phyloP scores from a whole-genome alignment of 1,140 invertebrate species.

The Dufourea novaeangliae region DNA sequence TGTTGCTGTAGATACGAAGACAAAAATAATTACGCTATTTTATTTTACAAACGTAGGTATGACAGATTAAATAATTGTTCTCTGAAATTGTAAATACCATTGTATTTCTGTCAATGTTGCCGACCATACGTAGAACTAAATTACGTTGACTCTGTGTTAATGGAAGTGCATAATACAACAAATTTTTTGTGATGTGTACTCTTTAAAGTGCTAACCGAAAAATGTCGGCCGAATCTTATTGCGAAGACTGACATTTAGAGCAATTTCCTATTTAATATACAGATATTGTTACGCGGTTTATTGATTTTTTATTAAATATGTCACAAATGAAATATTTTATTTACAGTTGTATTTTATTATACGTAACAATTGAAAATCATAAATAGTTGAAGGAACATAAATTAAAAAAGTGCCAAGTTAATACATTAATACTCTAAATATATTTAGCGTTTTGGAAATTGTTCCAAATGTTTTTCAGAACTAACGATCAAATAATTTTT shows the following conservation, averaged over 20 bases:
- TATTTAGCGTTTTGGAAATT: slow-evolving; percentile 38
- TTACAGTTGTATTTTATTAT: slow-evolving; percentile 15
- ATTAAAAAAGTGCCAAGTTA: slow-evolving; percentile 37
- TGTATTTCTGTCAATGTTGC: slow-evolving; percentile 28
- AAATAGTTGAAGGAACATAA: background rate
- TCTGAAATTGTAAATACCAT: slow-evolving; percentile 14
- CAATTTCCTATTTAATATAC: slow-evolving; percentile 33
- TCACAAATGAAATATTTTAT: background rate
- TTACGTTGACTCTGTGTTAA: slow-evolving; percentile 9
- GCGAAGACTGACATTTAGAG: slow-evolving; percentile 46
- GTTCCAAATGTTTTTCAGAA: slow-evolving; percentile 34
- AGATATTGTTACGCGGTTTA: slow-evolving; percentile 23
- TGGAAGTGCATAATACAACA: slow-evolving; percentile 14
- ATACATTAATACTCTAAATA: slow-evolving; percentile 17
- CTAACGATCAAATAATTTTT: slow-evolving; percentile 28
- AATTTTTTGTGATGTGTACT: slow-evolving; percentile 16
- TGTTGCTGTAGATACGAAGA: slow-evolving; percentile 22
- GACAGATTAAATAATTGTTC: background rate
- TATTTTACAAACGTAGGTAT: slow-evolving; percentile 27
- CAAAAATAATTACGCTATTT: slow-evolving; percentile 10
- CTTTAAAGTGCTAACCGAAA: slow-evolving; percentile 19
- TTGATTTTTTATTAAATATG: slow-evolving; percentile 7
- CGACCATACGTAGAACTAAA: background rate
- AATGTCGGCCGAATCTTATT: slow-evolving; percentile 16
- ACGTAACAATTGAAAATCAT: background rate